Percentiles rank a stretch among this genome's conserved stretches.
phyloP scores from a whole-genome alignment of 1,140 invertebrate species.

The Metaphire vulgaris region DNA sequence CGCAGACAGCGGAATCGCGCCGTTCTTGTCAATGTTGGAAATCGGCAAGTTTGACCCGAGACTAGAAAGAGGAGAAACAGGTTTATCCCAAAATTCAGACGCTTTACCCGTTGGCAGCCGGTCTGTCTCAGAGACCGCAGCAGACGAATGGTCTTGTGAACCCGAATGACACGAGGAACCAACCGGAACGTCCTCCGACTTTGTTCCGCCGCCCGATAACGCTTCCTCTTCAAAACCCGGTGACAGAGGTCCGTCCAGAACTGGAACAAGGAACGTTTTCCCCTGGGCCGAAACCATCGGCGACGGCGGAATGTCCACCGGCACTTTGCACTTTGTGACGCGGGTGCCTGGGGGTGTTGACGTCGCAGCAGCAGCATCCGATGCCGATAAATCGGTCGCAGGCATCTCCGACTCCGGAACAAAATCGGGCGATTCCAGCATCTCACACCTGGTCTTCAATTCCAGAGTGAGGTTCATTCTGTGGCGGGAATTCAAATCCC shows the following conservation, averaged over 20 bases:
- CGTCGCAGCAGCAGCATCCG: not conserved
- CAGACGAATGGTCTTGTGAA: too few relatives aligned
- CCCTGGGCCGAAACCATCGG: conserved; percentile 21
- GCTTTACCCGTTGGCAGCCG: too few relatives aligned
- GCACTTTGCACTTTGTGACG: not conserved
- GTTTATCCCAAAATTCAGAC: too few relatives aligned
- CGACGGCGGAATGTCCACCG: conserved; percentile 11
- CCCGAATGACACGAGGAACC: too few relatives aligned
- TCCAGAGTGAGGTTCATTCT: conserved; percentile 33
- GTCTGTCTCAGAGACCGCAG: too few relatives aligned
- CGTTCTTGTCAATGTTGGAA: too few relatives aligned
- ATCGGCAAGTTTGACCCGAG: too few relatives aligned
- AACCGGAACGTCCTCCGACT: too few relatives aligned
- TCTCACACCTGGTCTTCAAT: conserved; percentile 30
- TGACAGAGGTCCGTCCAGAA: not conserved
- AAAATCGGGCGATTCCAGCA: conserved; percentile 39
- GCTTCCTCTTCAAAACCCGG: not conserved
- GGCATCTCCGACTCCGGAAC: conserved; percentile 10
- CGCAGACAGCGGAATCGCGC: too few relatives aligned
- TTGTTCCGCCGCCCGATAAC: not conserved
- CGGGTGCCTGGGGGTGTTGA: too few relatives aligned
- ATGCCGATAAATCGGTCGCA: not conserved
- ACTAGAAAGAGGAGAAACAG: too few relatives aligned
- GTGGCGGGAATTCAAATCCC: not conserved
- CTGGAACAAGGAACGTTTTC: conserved; percentile 15